A percentile compares a stretch with the other conserved stretches of the same genome.
These are phyloP conservation scores for Diachasmimorpha longicaudata DNA, from an alignment of 1,140 invertebrate species.

Conservation along the genomic window DNA sequence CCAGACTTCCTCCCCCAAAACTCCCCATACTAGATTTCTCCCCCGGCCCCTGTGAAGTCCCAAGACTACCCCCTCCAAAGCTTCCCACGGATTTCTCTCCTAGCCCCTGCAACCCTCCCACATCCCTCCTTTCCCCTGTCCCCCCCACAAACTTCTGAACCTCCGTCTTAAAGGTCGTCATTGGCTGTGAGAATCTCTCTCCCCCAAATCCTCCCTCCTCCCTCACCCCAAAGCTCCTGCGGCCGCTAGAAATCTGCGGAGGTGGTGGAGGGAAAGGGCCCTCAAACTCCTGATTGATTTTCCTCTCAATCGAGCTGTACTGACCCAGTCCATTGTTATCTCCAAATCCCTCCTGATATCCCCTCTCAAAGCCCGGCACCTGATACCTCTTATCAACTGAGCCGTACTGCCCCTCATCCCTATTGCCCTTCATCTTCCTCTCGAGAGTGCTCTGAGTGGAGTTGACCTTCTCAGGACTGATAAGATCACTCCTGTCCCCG, in stretches of 20 bases:
- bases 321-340: slow-evolving; percentile 41
- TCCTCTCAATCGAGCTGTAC: slow-evolving; percentile 53
- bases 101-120: not conserved
- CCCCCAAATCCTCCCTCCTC: not conserved
- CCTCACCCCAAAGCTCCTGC: not conserved
- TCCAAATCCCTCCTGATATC: slow-evolving; percentile 26
- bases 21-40: not conserved
- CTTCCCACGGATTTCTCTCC: not conserved
- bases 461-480: slow-evolving; percentile 55
- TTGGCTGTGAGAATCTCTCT: not conserved
- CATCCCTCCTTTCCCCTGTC: not conserved
- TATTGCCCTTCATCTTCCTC: slow-evolving; percentile 50
- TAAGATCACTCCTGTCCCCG: slow-evolving; percentile 46
- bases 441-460: slow-evolving; percentile 55
- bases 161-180: not conserved
- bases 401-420: slow-evolving; percentile 27
- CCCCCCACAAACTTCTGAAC: not conserved
- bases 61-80: not conserved
- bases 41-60: not conserved
- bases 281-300: slow-evolving; percentile 49
- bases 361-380: slow-evolving; percentile 24
- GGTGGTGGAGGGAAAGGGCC: slow-evolving; percentile 20
- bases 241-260: not conserved
- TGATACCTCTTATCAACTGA: slow-evolving; percentile 35
- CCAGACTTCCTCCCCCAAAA: not conserved